A percentile compares a stretch with the other conserved stretches of the same genome.
Evolutionary conservation across 1,140 invertebrate genomes (phyloP).

Genomic region (Aporrectodea caliginosa): DNA sequence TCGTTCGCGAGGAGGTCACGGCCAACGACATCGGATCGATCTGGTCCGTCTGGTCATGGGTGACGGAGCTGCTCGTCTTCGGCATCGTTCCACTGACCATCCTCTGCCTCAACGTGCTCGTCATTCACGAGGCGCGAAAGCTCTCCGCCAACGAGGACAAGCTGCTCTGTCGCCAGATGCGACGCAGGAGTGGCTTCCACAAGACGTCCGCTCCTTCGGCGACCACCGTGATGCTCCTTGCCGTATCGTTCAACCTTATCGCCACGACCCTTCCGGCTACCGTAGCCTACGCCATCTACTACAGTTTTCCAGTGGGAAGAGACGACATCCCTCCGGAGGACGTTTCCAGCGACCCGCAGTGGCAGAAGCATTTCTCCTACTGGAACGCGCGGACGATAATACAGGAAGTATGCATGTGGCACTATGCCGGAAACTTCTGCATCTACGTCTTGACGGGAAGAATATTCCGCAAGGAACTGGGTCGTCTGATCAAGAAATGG

Average conservation of each 20-base stretch:
- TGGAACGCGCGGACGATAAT: conserved; percentile 43
- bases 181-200: background rate
- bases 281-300: conserved; percentile 46
- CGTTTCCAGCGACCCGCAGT: conserved; percentile 37
- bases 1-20: conserved; percentile 17
- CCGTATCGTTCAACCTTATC: conserved; percentile 53
- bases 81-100: conserved; percentile 45
- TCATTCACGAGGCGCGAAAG: conserved; percentile 46
- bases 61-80: conserved; percentile 48
- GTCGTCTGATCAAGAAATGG: conserved; percentile 21
- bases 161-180: conserved; percentile 9
- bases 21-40: conserved; percentile 20
- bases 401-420: conserved; percentile 47
- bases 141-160: conserved; percentile 41
- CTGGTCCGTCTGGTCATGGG: conserved; percentile 46
- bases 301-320: conserved; percentile 36
- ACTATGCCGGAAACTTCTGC: conserved; percentile 53
- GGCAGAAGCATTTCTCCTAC: conserved; percentile 46
- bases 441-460: conserved; percentile 52
- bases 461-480: conserved; percentile 48
- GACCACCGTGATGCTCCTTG: conserved; percentile 48
- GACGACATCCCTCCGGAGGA: conserved; percentile 25
- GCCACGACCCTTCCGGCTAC: conserved; percentile 50
- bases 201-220: conserved; percentile 37
- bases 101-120: conserved; percentile 49